Base-by-base conservation (phyloP, 2,888 invertebrate species). In the Eulithis prunata region DNA sequence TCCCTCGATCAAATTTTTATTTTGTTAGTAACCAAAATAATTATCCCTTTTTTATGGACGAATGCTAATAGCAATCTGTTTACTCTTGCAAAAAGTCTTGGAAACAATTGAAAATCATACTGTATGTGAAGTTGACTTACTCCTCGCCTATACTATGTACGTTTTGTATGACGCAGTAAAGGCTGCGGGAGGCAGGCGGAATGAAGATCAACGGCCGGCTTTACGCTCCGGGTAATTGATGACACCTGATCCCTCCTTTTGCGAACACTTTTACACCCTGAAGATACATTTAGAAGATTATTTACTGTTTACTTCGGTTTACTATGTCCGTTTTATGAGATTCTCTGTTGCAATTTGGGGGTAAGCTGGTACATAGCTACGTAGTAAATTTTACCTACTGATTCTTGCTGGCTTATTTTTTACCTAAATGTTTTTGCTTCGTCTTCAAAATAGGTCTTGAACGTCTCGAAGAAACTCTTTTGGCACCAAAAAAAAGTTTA, bases 201-300 rank as follows among this genome's bases (percentile, higher is more conserved):
- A 90, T 87, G 86, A 85, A 86, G 89, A 89, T 88, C 87, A 88
- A 88, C 81, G 86, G 81, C 85, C 85, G 81, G 76, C 78, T 83
- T 86, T 83, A 81, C 75, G 75, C 78, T 70, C 71, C 62, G 77
- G 67, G 78, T 83, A 83, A 82, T 82, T 83, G 83, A 81, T 78
- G 81, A 79, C 88, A 86, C 84, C 87, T 89, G 85, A 84, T 80
- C 78, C 81, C 77, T 74, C 76, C 78, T 77, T 81, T 77, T 73
- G 74, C 60, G 71, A 71, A 72, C 69, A 74, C 72, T 77, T 79
- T 79, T 75, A 76, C 74, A 72, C 47, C 57, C 57, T 21, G 8
- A 45, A 49, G 57, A 21, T 21, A 57, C 8, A 43, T 21, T 63
- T 36, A 47, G 28, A 53, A 61, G 38, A 57, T 47, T 65, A 51